phyloP scores from a whole-genome alignment of 1,140 invertebrate species.

The Sweltsa coloradensis region DNA sequence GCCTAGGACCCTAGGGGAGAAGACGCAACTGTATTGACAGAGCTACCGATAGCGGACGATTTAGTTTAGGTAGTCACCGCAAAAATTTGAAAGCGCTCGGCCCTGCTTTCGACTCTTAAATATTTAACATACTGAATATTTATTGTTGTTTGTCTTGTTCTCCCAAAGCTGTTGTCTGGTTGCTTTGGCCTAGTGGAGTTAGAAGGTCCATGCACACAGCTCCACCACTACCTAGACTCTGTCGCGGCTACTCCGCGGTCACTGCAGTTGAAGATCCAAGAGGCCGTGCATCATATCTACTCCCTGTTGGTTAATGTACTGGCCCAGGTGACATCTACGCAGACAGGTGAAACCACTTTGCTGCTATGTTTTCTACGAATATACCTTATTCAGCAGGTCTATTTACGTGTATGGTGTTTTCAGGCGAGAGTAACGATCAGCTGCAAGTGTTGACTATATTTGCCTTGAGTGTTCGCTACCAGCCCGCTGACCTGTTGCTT shows the following conservation, averaged over 20 bases:
- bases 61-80: too few species aligned
- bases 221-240: conserved; percentile 36
- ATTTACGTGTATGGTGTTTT: neutral
- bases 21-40: too few species aligned
- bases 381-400: neutral
- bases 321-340: neutral
- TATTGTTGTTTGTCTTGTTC: too few species aligned
- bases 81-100: too few species aligned
- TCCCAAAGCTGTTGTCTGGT: conserved; percentile 42
- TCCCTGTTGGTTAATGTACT: conserved; percentile 26
- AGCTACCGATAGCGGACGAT: too few species aligned
- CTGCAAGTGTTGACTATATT: conserved; percentile 39
- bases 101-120: too few species aligned
- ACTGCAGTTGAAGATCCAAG: conserved; percentile 30
- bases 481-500: conserved; percentile 41
- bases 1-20: too few species aligned
- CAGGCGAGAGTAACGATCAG: conserved; percentile 27
- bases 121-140: too few species aligned
- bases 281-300: conserved; percentile 34
- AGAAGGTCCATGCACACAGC: conserved; percentile 24
- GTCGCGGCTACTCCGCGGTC: conserved; percentile 5
- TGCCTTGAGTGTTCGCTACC: conserved; percentile 41
- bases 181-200: conserved; percentile 41
- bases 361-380: conserved; percentile 1
- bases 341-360: neutral